These are phyloP conservation scores for Rhingia campestris DNA, from an alignment of 2,888 invertebrate genomes.

Conservation along the genomic window DNA sequence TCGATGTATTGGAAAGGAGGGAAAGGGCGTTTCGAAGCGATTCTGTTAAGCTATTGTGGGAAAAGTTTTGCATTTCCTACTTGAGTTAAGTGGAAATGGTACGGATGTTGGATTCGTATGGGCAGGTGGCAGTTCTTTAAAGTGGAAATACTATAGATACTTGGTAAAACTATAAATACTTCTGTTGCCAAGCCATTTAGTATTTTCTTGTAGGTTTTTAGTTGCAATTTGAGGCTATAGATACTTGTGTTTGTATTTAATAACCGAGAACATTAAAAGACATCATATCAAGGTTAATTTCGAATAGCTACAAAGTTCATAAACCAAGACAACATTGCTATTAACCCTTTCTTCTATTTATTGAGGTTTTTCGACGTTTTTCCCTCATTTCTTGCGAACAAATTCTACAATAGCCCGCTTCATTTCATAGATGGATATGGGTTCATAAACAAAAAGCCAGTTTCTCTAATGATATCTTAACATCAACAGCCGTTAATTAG, in stretches of 20 bases:
- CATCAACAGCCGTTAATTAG: background rate
- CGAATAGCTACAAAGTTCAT: background rate
- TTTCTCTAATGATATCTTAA: constrained; percentile 4
- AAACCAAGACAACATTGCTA: background rate
- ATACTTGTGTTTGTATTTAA: too few species aligned
- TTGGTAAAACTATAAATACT: too few species aligned
- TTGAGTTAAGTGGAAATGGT: background rate
- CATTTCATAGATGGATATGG: too few species aligned
- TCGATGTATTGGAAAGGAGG: background rate
- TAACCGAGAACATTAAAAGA: too few species aligned
- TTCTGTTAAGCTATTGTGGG: background rate
- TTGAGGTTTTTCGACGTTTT: background rate
- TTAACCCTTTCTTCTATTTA: background rate
- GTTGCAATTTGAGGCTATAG: too few species aligned
- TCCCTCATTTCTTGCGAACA: background rate
- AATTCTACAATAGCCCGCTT: background rate
- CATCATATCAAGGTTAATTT: too few species aligned
- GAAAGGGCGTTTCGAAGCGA: background rate
- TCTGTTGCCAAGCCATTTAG: too few species aligned
- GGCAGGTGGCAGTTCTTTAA: too few species aligned
- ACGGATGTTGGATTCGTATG: too few species aligned
- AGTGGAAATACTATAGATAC: too few species aligned
- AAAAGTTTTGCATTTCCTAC: background rate
- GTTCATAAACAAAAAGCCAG: background rate
- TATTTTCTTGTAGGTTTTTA: too few species aligned